Conservation (phyloP, 2,113 vertebrate species). For the Leptodactylus fuscus region DNA sequence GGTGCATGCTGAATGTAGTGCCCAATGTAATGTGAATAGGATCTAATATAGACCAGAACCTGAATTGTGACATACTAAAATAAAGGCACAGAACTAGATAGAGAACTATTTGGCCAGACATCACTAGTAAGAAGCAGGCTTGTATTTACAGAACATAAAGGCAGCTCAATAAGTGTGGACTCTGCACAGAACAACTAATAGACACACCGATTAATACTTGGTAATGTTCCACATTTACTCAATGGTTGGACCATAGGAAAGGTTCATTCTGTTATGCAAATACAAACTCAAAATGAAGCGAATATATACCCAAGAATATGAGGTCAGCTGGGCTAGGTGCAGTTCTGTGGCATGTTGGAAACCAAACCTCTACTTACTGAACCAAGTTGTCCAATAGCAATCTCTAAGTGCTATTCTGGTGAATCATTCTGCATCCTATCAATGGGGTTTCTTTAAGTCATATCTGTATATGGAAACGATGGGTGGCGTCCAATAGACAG, state of each 20-base stretch:
- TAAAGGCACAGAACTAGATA: background rate
- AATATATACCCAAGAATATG: slow-evolving; percentile 57
- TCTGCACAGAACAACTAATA: slow-evolving; percentile 31
- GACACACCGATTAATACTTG: slow-evolving; percentile 64
- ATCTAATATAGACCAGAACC: background rate
- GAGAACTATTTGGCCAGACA: background rate
- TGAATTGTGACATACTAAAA: background rate
- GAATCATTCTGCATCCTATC: too few species aligned
- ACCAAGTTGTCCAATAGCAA: too few species aligned
- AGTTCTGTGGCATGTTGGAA: slow-evolving; percentile 66
- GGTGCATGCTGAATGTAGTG: background rate
- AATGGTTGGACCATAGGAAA: slow-evolving; percentile 62
- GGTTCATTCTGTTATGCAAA: slow-evolving; percentile 66
- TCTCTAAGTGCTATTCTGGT: too few species aligned
- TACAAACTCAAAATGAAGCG: slow-evolving; percentile 65
- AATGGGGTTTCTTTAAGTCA: too few species aligned
- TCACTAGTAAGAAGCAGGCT: background rate
- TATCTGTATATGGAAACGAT: too few species aligned
- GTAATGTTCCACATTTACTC: slow-evolving; percentile 62
- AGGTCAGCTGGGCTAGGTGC: slow-evolving; percentile 62
- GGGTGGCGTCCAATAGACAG: too few species aligned
- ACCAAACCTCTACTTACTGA: slow-evolving; percentile 55
- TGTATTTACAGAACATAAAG: background rate
- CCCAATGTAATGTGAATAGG: background rate
- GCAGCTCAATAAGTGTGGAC: background rate